Evolutionary conservation across 2,888 invertebrate genomes (phyloP).

Genomic region (Drosophila eohydei): DNA sequence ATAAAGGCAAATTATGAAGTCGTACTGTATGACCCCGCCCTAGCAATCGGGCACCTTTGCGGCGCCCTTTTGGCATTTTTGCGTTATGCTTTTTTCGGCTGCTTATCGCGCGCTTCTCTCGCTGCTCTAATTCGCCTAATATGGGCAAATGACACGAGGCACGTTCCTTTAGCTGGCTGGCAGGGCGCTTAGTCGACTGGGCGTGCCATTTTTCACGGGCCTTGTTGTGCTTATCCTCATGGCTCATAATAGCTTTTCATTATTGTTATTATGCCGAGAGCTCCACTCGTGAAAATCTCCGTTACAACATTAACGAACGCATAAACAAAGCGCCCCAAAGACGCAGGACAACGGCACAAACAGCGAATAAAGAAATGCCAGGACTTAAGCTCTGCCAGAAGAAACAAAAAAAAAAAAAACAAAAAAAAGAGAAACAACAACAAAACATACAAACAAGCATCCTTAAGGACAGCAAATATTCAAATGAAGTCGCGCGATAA

Average conservation of each 20-base stretch:
- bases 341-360: constrained; percentile 6
- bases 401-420: not conserved
- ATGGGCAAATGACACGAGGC: constrained; percentile 68
- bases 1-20: constrained; percentile 76
- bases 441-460: constrained; percentile 23
- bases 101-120: constrained; percentile 53
- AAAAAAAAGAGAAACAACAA: constrained; percentile 9
- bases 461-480: constrained; percentile 75
- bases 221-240: constrained; percentile 69
- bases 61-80: constrained; percentile 5
- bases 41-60: not conserved
- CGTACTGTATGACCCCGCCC: constrained; percentile 15
- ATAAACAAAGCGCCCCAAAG: constrained; percentile 73
- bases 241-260: constrained; percentile 83
- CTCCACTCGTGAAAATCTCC: constrained; percentile 77
- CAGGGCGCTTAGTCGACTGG: constrained; percentile 52
- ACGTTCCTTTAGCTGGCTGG: constrained; percentile 19
- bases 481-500: constrained; percentile 84
- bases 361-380: constrained; percentile 33
- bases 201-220: constrained; percentile 71
- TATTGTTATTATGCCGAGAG: constrained; percentile 82
- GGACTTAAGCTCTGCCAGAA: constrained; percentile 44
- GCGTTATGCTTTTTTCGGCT: constrained; percentile 8
- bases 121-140: constrained; percentile 79
- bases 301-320: constrained; percentile 84